Evolutionary conservation across 1,140 invertebrate genomes (phyloP), one percentile per base, ranked within the genome.

Genomic region (Bemisia tabaci): DNA sequence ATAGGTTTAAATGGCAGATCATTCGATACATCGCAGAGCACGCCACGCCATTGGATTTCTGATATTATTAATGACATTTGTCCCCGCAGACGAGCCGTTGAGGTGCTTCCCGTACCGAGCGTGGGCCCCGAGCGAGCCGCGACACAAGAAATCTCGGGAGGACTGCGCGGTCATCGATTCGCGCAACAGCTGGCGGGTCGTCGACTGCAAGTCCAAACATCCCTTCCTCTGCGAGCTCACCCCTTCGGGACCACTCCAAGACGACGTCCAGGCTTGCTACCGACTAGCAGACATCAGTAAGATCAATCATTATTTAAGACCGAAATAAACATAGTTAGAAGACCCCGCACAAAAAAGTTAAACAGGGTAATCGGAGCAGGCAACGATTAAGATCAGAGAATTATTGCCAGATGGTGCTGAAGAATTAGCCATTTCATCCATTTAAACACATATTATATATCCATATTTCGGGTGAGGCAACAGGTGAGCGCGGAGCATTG

Each of bases 71-170:
- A n/a, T n/a, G n/a, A n/a, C n/a, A n/a, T n/a, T n/a, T n/a, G n/a
- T n/a, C n/a, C n/a, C n/a, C n/a, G n/a, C n/a, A 80, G 85, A 79
- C 39, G 78, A 83, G 65, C 70, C 75, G 2, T 64, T 88, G 63
- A 76, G 76, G 5, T 88, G 85, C 71, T 79, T 79, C 0, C 77
- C 79, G 5, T 86, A 81, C 70, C 77, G 84, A 27, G 84, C 84
- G 12, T 88, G 85, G 86, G 83, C 81, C 0, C 80, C 81, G 2
- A 81, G 82, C 0, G 80, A 87, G 70, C 86, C 86, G 0, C 75
- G 74, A 66, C 72, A 73, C 9, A 70, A 73, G 59, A 71, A 75
- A 1, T 70, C 74, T 24, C 76, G 76, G 17, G 77, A 80, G 64
- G 79, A 83, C 58, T 88, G 86, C 67, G 81, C 82, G 0, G 74